These are phyloP conservation scores for Smutsia gigantea DNA, from an alignment of 2,797 vertebrate genomes.

Conservation along the genomic window DNA sequence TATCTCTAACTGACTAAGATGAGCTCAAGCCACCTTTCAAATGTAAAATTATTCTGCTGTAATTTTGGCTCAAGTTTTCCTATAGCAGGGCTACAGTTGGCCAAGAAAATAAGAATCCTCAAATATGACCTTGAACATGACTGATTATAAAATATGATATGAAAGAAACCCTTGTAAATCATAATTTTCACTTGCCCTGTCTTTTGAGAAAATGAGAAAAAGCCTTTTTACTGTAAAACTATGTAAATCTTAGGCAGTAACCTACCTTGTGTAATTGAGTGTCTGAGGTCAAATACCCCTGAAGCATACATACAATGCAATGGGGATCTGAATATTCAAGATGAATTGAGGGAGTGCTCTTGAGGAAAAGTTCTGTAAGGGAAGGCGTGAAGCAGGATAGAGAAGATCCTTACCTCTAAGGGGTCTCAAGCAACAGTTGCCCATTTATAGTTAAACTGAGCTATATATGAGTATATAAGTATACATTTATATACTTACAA, in stretches of 20 bases:
- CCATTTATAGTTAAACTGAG: neutral
- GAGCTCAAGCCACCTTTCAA: neutral
- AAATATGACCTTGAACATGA: slow-evolving; percentile 42
- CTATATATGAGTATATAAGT: neutral
- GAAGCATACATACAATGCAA: neutral
- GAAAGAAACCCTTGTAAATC: slow-evolving; percentile 9
- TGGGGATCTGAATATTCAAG: neutral
- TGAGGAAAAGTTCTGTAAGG: neutral
- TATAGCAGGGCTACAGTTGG: neutral
- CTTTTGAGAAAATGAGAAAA: slow-evolving; percentile 39
- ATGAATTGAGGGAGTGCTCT: neutral
- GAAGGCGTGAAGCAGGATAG: neutral
- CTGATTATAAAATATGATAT: slow-evolving; percentile 4
- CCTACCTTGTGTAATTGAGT: slow-evolving; percentile 28
- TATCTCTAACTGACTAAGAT: neutral
- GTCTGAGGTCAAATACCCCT: slow-evolving; percentile 26
- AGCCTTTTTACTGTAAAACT: slow-evolving; percentile 6
- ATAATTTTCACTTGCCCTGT: neutral
- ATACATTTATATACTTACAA: too few relatives aligned
- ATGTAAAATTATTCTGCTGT: neutral
- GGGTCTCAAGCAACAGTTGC: neutral
- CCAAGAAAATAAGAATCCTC: neutral
- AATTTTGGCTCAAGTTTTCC: neutral
- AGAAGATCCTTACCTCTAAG: neutral
- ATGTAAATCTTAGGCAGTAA: slow-evolving; percentile 27